These are phyloP conservation scores for Megastigmus dorsalis DNA, from an alignment of 2,888 invertebrate genomes.

Conservation along the genomic window DNA sequence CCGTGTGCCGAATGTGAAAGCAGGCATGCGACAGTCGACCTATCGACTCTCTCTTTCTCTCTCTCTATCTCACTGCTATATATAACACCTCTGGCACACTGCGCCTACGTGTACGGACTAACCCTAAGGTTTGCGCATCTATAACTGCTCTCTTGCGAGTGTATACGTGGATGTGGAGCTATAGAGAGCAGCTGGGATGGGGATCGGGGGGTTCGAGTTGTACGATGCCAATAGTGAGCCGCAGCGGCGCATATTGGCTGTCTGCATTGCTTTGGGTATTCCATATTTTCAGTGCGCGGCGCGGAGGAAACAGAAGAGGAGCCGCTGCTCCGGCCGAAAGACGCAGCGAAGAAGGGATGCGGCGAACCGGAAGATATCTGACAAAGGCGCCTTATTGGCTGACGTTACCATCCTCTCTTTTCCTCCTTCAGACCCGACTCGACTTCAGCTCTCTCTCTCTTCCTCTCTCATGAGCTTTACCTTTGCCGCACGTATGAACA, in stretches of 20 bases:
- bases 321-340: conserved; percentile 59
- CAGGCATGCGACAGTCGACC: conserved; percentile 26
- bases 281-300: conserved; percentile 67
- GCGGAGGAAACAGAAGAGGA: neutral
- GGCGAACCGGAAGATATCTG: conserved; percentile 66
- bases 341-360: conserved; percentile 64
- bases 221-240: too few species aligned
- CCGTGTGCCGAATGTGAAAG: conserved; percentile 37
- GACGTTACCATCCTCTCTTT: conserved; percentile 62
- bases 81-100: too few species aligned
- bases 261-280: conserved; percentile 66
- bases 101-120: too few species aligned
- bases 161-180: too few species aligned
- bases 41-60: too few species aligned
- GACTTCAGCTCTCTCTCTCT: neutral
- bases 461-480: neutral
- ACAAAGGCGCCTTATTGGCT: conserved; percentile 72
- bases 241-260: conserved; percentile 62
- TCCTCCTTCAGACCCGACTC: too few species aligned
- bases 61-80: too few species aligned
- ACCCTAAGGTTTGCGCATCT: too few species aligned
- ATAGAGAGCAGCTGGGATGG: too few species aligned
- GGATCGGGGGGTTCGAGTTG: too few species aligned
- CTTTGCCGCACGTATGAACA: neutral
- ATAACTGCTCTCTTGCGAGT: too few species aligned